These are phyloP conservation scores for Agriopis marginaria DNA, from an alignment of 2,888 invertebrate species.

Conservation along the genomic window DNA sequence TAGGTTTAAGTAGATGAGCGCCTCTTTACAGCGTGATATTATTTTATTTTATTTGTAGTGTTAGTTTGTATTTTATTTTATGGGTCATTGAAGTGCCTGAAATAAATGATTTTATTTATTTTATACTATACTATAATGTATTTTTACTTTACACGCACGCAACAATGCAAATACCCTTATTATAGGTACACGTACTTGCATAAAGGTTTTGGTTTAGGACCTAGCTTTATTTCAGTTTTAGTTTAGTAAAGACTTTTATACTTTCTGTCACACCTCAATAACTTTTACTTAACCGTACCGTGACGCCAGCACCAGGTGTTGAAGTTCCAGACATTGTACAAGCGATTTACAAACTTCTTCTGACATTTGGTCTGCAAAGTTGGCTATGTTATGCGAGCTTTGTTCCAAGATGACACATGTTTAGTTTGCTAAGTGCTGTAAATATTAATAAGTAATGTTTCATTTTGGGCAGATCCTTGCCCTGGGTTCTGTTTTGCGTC, in stretches of 20 bases:
- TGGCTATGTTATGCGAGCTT: slow-evolving; percentile 2
- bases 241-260: not conserved
- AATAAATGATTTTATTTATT: too few species aligned
- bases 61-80: too few species aligned
- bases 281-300: not conserved
- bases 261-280: slow-evolving; percentile 11
- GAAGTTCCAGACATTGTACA: slow-evolving; percentile 1
- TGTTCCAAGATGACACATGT: slow-evolving; percentile 3
- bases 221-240: not conserved
- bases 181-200: too few species aligned
- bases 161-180: too few species aligned
- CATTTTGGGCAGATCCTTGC: too few species aligned
- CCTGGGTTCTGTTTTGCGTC: too few species aligned
- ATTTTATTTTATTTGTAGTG: too few species aligned
- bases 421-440: slow-evolving; percentile 5
- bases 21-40: too few species aligned
- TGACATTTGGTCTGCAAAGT: slow-evolving; percentile 21
- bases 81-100: too few species aligned
- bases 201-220: not conserved
- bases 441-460: not conserved
- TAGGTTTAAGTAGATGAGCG: too few species aligned
- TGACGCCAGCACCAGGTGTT: slow-evolving; percentile 15
- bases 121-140: too few species aligned
- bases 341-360: slow-evolving; percentile 22
- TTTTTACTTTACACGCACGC: too few species aligned